These are phyloP conservation scores for Parus major DNA, from an alignment of 2,113 vertebrate species.

Conservation along the genomic window DNA sequence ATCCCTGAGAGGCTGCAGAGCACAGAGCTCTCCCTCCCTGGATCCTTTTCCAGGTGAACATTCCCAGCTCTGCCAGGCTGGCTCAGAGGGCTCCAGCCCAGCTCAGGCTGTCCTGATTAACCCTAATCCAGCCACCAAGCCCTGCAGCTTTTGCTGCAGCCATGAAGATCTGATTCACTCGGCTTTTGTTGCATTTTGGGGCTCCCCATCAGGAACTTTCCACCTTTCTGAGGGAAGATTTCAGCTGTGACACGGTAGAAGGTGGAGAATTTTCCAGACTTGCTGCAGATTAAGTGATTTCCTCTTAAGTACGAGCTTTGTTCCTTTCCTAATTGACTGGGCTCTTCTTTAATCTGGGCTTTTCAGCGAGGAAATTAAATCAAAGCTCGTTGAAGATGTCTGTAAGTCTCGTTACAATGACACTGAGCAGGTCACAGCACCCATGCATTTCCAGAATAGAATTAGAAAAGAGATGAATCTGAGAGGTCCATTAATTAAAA, in stretches of 20 bases:
- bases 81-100: neutral
- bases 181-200: neutral
- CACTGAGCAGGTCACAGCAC: neutral
- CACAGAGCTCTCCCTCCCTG: neutral
- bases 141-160: neutral
- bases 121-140: neutral
- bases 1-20: neutral
- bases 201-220: neutral
- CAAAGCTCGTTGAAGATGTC: neutral
- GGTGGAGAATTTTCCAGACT: neutral
- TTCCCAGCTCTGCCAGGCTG: neutral
- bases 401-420: neutral
- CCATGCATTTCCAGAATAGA: neutral
- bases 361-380: neutral
- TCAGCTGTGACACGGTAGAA: neutral
- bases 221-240: neutral
- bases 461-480: neutral
- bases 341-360: neutral
- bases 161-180: neutral
- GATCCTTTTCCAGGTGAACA: neutral
- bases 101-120: neutral
- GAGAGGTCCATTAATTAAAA: neutral
- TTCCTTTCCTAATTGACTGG: constrained; percentile 6
- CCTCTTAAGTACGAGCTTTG: neutral
- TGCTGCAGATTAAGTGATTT: neutral